A percentile compares a stretch with the other conserved stretches of the same genome.
These are phyloP conservation scores for Psammodynastes pulverulentus DNA, from an alignment of 2,113 vertebrate genomes.

Conservation along the genomic window DNA sequence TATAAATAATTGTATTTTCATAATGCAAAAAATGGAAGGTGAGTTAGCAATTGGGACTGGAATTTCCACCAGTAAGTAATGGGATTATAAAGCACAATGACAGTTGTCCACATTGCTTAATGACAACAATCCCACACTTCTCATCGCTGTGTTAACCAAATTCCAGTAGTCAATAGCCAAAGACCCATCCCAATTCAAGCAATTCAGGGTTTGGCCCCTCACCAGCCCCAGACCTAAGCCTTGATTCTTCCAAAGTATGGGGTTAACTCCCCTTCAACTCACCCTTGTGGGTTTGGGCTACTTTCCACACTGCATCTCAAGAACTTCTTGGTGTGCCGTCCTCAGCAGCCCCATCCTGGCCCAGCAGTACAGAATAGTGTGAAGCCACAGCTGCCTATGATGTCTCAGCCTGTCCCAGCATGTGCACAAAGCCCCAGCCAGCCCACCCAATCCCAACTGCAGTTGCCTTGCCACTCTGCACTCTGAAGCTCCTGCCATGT, in stretches of 20 bases:
- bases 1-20: not conserved
- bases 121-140: too few species aligned
- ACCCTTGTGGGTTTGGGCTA: not conserved
- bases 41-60: not conserved
- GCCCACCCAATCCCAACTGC: not conserved
- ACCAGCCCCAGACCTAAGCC: too few species aligned
- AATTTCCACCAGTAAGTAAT: too few species aligned
- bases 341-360: not conserved
- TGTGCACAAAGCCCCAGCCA: not conserved
- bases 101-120: too few species aligned
- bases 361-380: not conserved
- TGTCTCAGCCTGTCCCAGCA: too few species aligned
- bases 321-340: not conserved
- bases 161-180: not conserved
- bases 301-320: not conserved
- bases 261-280: not conserved
- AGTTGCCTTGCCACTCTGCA: not conserved
- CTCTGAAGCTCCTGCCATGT: not conserved
- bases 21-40: not conserved
- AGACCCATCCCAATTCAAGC: not conserved
- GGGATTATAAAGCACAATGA: too few species aligned
- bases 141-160: not conserved
- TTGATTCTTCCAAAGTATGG: not conserved
- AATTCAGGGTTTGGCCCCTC: not conserved
- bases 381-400: not conserved